Evolutionary conservation across 2,113 vertebrate species (phyloP), one percentile per base, ranked within the genome.

Genomic region (Physeter macrocephalus): DNA sequence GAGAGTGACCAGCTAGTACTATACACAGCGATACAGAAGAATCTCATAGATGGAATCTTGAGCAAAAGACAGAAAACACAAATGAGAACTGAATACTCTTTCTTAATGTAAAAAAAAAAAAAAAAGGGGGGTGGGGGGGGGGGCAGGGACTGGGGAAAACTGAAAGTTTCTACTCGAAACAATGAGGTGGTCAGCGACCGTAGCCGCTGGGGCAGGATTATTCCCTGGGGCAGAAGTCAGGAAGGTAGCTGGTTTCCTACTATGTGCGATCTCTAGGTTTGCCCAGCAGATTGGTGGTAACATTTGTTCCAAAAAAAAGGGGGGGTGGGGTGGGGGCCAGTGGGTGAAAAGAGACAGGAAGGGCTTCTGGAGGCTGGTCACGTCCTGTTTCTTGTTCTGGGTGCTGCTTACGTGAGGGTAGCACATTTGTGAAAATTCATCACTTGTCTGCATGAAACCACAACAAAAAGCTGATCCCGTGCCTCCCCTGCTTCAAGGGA

Each of bases 111-210:
- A 82, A 74, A 29, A 80, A 27, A 57, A 8, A 71, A 13, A 71
- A 25, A 43, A 4, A 7, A 2, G 0, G 15, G 5, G 5, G 62
- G 27, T 29, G 5, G 62, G 15, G 46, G 9, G 0, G 4, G 27
- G 17, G 27, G 61, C 2, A 39, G 21, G 69, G 20, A n/a, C 25
- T 75, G 64, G 34, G 29, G 9, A 25, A 89, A 95, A 87, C 31
- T 29, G 43, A 97, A 97, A 97, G 92, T 97, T 98, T 97, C 67
- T 67, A 14, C 75, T 87, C 36, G 8, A 95, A 84, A 97, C 96
- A 97, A 97, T 92, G 87, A 92, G 34, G 83, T 66, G 93, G 84
- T 74, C 54, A 17, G 74, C 9, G 7, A 46, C 80, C 15, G 13
- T 18, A 77, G 78, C 34, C 0, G 2, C 64, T 64, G 18, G 46